Evolutionary conservation across 2,888 invertebrate species (phyloP), one percentile per base, ranked within the genome.

Genomic region (Cremastobaeus sp.): DNA sequence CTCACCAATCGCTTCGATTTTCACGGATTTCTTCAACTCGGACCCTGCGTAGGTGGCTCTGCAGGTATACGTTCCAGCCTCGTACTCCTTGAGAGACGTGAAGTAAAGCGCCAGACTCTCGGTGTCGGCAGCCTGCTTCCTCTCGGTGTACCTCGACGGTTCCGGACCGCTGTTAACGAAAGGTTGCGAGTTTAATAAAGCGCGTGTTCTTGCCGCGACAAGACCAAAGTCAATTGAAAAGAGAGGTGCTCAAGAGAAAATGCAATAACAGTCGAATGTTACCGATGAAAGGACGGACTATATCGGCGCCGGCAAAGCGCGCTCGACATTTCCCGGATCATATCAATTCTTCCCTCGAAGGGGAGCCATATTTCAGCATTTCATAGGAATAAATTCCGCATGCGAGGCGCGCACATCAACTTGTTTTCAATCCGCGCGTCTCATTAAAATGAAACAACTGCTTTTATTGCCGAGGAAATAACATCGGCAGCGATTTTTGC

Each of bases 51-150:
- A 96, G 69, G 90, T 92, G n/a, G 94, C 95, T 20, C 91, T 90
- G 84, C 96, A 96, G 72, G 92, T 94, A 89, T 96, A 96, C 79
- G 89, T 91, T 66, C 96, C 96, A 30, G 92, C 93, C 90, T 96
- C 93, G 62, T 92, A 91, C 76, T 93, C 92, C 34, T 92, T 91
- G 79, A 96, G 89, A 30, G 92, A 91, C 48, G 92, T 91, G 85
- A 96, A 94, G 86, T 95, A 92, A 69, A 96, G 90, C 60, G 92
- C 91, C 78, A 93, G 89, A 77, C 91, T 91, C 77, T 91, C 91
- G 82, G 92, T 92, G 34, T 91, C 90, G 55, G 90, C 90, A 55
- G 80, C 88, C 4, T 43, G 55, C 17, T 50, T 50, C 70, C 90
- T 88, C 82, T 93, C 93, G 60, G 93, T 92, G 87, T 92, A 93